Base-by-base conservation (phyloP, 2,888 invertebrate genomes). In the Cacoxenus indagator region DNA sequence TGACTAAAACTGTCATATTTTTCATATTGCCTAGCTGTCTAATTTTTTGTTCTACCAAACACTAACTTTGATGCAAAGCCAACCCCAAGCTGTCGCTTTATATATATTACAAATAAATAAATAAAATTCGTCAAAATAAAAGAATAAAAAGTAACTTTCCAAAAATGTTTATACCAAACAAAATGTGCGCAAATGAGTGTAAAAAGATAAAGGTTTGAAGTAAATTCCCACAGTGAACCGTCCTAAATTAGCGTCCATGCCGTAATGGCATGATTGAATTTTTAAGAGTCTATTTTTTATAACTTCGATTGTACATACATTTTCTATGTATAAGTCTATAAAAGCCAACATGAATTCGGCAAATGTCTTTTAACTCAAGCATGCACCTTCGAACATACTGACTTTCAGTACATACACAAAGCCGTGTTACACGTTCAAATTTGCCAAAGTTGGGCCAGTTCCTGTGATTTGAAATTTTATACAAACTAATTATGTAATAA, bases 201-300 rank as follows among this genome's bases (percentile, higher is more conserved):
- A 64, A 24, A 55, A 26, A 29, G 29, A 24, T 37, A 5, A 48
- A 57, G 64, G 37, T 65, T 65, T 51, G 17, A 48, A 55, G 65
- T 29, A 67, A 51, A 65, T 69, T 73, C 69, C 74, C 74, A 76
- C 66, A 71, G 71, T 69, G 71, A 70, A 77, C 77, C 78, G 77
- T 77, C 77, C 77, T 77, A 70, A 67, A 71, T 37, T 76, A 75
- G 75, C 75, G 76, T 77, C 76, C 76, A 75, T 69, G 74, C 71
- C 69, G 45, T 68, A 57, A 68, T 26, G 46, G 72, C 71, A 69
- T 59, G 59, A 6, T 55, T 64, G 70, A 59, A 51, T 67, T 75
- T 27, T 51, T 14, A 57, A 37, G 9, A n/a, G n/a, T n/a, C n/a
- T n/a, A 1, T 37, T 37, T 37, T 37, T 37, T 27, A 24, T 51